These are phyloP conservation scores for Phataginus tetradactyla DNA, from an alignment of 2,797 vertebrate genomes.

Conservation along the genomic window DNA sequence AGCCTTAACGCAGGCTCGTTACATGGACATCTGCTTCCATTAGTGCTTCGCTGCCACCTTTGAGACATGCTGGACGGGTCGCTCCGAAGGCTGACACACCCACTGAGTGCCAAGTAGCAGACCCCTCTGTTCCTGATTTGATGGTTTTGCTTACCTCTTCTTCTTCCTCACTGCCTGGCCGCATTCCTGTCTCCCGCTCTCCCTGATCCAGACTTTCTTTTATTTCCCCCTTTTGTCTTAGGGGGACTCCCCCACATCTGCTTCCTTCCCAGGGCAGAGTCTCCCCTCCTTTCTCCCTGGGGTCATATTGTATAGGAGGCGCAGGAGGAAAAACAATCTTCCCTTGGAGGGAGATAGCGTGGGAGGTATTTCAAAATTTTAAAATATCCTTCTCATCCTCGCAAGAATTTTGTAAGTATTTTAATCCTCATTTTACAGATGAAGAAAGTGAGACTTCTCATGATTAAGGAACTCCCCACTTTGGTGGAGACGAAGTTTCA, in stretches of 20 bases:
- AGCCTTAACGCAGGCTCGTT: background rate
- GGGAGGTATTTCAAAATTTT: background rate
- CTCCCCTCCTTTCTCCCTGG: background rate
- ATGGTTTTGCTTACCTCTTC: background rate
- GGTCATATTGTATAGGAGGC: background rate
- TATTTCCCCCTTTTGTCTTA: background rate
- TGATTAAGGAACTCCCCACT: background rate
- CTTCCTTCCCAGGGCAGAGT: background rate
- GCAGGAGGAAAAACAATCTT: background rate
- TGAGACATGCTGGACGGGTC: background rate
- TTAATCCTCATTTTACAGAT: background rate
- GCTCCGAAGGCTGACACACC: background rate
- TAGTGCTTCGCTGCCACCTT: background rate
- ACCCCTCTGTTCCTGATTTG: background rate
- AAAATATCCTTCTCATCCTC: background rate
- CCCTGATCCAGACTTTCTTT: background rate
- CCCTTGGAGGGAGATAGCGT: background rate
- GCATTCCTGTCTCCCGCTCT: background rate
- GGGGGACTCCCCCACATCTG: accelerated
- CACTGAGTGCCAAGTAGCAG: background rate
- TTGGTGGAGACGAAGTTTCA: background rate
- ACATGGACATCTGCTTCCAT: background rate
- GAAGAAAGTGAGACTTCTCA: background rate
- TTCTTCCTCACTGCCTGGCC: background rate
- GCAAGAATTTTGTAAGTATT: background rate